These are phyloP conservation scores for Chitala chitala DNA, from an alignment of 2,113 vertebrate species.

Conservation along the genomic window DNA sequence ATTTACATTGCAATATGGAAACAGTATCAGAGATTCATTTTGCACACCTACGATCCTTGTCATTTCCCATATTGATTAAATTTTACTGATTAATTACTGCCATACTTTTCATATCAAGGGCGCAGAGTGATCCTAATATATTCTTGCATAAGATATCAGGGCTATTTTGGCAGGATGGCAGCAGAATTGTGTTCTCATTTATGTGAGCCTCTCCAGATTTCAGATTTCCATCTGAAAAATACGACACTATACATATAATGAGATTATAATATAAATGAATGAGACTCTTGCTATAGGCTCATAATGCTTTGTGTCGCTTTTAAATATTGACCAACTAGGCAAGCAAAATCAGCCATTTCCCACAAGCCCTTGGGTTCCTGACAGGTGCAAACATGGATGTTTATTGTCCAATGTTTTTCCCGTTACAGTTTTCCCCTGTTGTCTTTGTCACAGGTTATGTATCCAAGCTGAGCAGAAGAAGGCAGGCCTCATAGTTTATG, in stretches of 20 bases:
- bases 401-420: background rate
- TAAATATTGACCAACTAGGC: too few species aligned
- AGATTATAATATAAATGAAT: too few species aligned
- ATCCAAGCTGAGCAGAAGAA: background rate
- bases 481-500: background rate
- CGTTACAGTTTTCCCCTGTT: too few species aligned
- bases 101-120: background rate
- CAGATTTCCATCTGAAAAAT: too few species aligned
- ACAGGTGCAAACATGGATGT: background rate
- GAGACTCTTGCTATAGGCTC: too few species aligned
- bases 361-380: background rate
- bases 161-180: too few species aligned
- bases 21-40: constrained; percentile 5
- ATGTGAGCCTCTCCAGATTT: too few species aligned
- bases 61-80: constrained; percentile 1
- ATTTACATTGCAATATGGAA: constrained; percentile 12
- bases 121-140: background rate
- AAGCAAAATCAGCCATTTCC: too few species aligned
- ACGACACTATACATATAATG: too few species aligned
- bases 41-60: background rate
- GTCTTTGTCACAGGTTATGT: too few species aligned
- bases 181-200: too few species aligned
- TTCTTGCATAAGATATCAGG: constrained; percentile 5
- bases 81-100: constrained; percentile 14
- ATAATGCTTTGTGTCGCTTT: too few species aligned